Conservation (phyloP, 2,113 vertebrate species). For the Sarotherodon lohbergeri region DNA sequence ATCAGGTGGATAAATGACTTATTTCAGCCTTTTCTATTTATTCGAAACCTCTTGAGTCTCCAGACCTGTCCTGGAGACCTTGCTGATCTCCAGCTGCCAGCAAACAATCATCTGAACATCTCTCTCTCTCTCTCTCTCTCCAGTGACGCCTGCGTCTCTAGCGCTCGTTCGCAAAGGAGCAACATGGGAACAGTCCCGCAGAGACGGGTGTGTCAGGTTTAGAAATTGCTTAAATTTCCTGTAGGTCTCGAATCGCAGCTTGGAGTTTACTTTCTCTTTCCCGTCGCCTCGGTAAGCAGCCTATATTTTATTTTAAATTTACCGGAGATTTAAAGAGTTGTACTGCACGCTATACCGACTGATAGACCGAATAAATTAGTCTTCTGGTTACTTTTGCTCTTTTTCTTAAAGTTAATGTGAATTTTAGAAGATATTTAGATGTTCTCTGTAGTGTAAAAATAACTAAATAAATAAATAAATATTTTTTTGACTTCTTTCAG, state of each 20-base stretch:
- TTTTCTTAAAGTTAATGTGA: neutral
- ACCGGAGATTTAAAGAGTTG: neutral
- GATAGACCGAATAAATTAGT: neutral
- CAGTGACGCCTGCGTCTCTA: neutral
- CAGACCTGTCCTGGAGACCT: neutral
- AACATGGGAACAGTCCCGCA: neutral
- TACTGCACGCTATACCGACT: neutral
- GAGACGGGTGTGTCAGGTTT: conserved; percentile 24
- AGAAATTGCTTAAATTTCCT: conserved; percentile 18
- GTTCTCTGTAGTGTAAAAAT: neutral
- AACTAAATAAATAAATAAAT: no score
- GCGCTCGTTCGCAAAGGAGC: neutral
- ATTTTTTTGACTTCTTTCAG: neutral
- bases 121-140: neutral
- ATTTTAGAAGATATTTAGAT: neutral
- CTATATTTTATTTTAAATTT: neutral
- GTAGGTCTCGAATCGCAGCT: neutral
- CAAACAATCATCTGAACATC: neutral
- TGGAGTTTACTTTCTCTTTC: neutral
- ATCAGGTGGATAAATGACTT: neutral
- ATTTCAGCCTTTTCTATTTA: neutral
- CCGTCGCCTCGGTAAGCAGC: conserved; percentile 26
- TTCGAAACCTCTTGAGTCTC: neutral
- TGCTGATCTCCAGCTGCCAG: neutral
- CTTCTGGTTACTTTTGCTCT: neutral